Conservation (phyloP, 1,140 invertebrate genomes). For the Agraylea sexmaculata region DNA sequence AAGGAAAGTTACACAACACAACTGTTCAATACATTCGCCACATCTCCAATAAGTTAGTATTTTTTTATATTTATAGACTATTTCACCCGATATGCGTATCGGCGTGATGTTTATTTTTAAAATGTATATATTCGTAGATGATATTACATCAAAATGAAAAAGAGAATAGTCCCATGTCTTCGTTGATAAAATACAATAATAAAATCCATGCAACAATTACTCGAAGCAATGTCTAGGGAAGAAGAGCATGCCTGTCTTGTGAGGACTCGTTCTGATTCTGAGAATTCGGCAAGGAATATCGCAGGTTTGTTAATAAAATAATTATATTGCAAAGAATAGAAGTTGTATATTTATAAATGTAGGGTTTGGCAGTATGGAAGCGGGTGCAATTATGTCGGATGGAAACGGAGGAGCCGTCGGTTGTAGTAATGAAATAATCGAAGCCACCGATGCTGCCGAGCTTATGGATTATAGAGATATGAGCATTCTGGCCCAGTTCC, state of each 20-base stretch:
- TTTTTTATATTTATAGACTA: no score
- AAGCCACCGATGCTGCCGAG: conserved; percentile 30
- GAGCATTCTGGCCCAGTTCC: conserved; percentile 56
- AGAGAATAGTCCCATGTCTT: no score
- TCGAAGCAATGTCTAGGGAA: no score
- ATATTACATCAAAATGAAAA: no score
- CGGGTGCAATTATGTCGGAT: background rate
- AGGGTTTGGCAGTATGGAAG: conserved; percentile 19
- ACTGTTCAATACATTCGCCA: no score
- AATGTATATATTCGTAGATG: no score
- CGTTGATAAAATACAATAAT: no score
- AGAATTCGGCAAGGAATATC: conserved; percentile 27
- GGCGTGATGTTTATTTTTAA: no score
- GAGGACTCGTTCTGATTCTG: conserved; percentile 36
- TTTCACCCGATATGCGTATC: no score
- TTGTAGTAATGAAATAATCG: conserved; percentile 24
- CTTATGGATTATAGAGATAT: conserved; percentile 40
- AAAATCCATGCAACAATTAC: no score
- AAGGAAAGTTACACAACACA: no score
- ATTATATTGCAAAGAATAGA: background rate
- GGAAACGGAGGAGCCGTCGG: conserved; percentile 9
- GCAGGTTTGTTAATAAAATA: conserved; percentile 22
- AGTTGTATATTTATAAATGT: conserved; percentile 1
- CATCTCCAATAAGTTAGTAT: no score
- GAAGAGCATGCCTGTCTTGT: conserved; percentile 40